Evolutionary conservation across 2,888 invertebrate species (phyloP).

Genomic region (Dasypogon diadema): DNA sequence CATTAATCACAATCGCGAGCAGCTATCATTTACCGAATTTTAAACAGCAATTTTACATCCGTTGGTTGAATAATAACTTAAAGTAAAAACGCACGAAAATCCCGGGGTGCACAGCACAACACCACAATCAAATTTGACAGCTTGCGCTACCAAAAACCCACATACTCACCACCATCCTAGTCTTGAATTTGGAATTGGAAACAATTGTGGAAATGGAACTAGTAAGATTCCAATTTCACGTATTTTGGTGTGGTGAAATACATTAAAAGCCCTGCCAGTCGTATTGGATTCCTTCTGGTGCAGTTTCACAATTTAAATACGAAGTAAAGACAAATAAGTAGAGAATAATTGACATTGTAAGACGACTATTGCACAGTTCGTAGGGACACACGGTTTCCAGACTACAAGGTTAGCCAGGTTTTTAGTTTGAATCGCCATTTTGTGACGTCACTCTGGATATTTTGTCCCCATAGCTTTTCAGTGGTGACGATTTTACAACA

Average conservation of each 20-base stretch:
- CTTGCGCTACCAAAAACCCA: not conserved
- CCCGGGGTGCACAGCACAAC: constrained; percentile 16
- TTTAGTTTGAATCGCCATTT: too few relatives aligned
- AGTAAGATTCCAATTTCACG: not conserved
- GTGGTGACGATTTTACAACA: too few relatives aligned
- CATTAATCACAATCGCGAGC: not conserved
- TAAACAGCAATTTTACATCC: not conserved
- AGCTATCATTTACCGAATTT: constrained; percentile 11
- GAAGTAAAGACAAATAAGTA: too few relatives aligned
- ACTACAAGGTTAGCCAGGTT: too few relatives aligned
- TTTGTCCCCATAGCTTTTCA: too few relatives aligned
- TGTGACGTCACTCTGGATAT: too few relatives aligned
- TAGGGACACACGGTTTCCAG: too few relatives aligned
- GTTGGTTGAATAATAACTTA: not conserved
- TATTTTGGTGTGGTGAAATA: not conserved
- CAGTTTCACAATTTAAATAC: constrained; percentile 12
- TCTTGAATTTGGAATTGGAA: constrained; percentile 3
- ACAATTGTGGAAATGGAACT: not conserved
- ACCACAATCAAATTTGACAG: constrained; percentile 46
- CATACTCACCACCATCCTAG: constrained; percentile 4
- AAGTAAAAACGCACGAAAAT: constrained; percentile 2
- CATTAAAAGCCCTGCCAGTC: not conserved
- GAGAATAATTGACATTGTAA: too few relatives aligned
- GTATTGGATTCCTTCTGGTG: not conserved
- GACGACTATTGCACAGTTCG: too few relatives aligned